Base-by-base conservation (phyloP, 2,113 vertebrate species). In the Salvelinus sp. region DNA sequence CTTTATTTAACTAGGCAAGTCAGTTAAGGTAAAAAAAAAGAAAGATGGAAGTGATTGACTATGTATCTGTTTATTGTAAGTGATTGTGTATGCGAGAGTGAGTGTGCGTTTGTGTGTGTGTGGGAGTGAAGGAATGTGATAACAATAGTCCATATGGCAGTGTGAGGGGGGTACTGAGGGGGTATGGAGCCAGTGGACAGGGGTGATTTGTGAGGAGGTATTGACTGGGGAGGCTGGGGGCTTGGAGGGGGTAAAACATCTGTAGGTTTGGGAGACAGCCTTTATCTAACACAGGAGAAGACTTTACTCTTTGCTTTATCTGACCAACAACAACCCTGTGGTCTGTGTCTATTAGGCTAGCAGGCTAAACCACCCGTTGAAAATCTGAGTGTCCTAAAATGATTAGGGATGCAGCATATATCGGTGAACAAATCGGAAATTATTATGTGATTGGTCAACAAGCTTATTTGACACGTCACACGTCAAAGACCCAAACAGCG, bases 141-240 rank as follows among this genome's bases (percentile, higher is more conserved):
- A 73, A 78, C 64, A 77, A 78, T 10, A 71, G 50, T 64, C 54
- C 58, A 72, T 70, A 74, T n/a, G 73, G 66, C 23, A 3, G 69
- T 25, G 77, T 74, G 57, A 65, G 38, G 76, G 70, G 79, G 27
- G 27, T 47, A 2, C 74, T 54, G 14, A 16, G 16, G 16, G 48
- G 16, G 16, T 18, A 54, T 54, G 30, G 57, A 9, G n/a, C 65
- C 2, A 60, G 64, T 28, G 72, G 74, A 80, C 76, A 81, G 48
- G 69, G 66, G 75, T 84, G 79, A 82, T 82, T 82, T 89, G 79
- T 82, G 73, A 72, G 76, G 73, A 72, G 79, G 70, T 70, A 72
- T 28, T 69, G 80, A 77, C 63, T 62, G 16, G 27, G 72, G 58
- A 74, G 85, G 74, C 77, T 77, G 75, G 75, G 47, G 71, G 50